These are phyloP conservation scores for Dryobota labecula DNA, from an alignment of 2,888 invertebrate genomes.

Conservation along the genomic window DNA sequence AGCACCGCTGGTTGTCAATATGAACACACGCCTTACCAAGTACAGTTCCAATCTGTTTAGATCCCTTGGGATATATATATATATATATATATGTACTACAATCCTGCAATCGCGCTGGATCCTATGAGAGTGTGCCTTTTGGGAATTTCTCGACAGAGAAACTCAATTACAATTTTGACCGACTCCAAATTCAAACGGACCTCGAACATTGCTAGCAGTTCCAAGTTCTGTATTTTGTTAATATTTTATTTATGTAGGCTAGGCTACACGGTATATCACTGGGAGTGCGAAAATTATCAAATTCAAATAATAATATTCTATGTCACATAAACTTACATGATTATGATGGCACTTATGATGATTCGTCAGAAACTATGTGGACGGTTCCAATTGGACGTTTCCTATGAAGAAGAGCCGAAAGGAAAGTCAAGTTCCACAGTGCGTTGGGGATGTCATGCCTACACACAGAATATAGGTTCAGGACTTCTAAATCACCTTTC, in stretches of 20 bases:
- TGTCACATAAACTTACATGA: too few relatives aligned
- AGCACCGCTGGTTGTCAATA: neutral
- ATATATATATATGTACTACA: neutral
- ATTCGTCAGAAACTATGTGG: too few relatives aligned
- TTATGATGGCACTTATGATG: too few relatives aligned
- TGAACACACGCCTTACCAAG: neutral
- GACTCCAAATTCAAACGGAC: slow-evolving; percentile 5
- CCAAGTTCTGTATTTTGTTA: neutral
- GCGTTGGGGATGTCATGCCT: too few relatives aligned
- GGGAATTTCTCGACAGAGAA: slow-evolving; percentile 23
- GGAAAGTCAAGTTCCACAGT: too few relatives aligned
- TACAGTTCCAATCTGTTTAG: slow-evolving; percentile 1
- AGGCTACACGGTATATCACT: neutral
- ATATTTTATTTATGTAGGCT: too few relatives aligned
- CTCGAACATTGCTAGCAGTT: neutral
- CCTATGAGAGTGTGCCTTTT: neutral
- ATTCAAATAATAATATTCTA: neutral
- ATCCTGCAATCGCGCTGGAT: neutral
- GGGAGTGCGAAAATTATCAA: neutral
- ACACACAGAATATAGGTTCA: neutral
- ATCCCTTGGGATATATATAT: neutral
- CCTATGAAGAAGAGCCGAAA: too few relatives aligned
- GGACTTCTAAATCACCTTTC: neutral
- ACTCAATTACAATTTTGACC: slow-evolving; percentile 13
- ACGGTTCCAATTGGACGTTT: too few relatives aligned